These are phyloP conservation scores for Lysandra coridon DNA, from an alignment of 2,888 invertebrate species.

Conservation along the genomic window DNA sequence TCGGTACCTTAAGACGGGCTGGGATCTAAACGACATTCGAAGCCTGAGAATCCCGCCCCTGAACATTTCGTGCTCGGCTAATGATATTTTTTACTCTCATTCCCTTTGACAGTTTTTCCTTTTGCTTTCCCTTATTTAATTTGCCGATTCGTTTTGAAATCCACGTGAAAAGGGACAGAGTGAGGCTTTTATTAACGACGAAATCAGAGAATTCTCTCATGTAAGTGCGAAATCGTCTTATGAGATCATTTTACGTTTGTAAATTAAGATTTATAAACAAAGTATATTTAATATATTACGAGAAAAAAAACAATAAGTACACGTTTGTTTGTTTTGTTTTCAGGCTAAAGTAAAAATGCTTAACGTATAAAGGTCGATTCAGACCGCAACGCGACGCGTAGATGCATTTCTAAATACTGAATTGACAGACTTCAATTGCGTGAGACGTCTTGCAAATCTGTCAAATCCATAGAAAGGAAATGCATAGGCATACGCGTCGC, in stretches of 20 bases:
- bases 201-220: background rate
- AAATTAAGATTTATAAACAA: no score
- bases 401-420: no score
- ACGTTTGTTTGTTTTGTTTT: no score
- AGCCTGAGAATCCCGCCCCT: background rate
- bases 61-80: conserved; percentile 27
- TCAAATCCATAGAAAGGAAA: no score
- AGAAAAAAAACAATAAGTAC: no score
- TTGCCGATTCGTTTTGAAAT: conserved; percentile 33
- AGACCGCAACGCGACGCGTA: no score
- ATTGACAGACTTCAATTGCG: no score
- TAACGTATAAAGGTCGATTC: no score
- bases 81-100: conserved; percentile 32
- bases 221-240: background rate
- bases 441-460: no score
- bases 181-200: background rate
- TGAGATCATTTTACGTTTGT: background rate
- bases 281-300: no score
- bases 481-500: no score
- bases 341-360: no score
- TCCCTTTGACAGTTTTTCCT: conserved; percentile 31
- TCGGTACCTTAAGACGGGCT: background rate
- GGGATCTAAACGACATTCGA: background rate
- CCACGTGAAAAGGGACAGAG: background rate
- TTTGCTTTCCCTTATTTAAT: conserved; percentile 32